Percentiles rank a stretch among this genome's conserved stretches.
Evolutionary conservation across 2,888 invertebrate genomes (phyloP).

Genomic region (Melangyna quadrimaculata): DNA sequence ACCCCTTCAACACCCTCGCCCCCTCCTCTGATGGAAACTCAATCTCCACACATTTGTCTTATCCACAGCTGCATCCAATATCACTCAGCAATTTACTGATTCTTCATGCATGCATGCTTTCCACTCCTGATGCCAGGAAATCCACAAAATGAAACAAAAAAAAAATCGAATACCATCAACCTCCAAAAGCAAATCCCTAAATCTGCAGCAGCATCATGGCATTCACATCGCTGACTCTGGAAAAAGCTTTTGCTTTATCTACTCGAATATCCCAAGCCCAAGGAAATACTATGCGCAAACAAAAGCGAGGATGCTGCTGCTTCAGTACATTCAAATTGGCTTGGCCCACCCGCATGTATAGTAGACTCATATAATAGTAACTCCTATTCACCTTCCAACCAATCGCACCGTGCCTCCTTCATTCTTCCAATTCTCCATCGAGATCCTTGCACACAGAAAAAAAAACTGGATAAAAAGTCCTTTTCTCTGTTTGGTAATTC

Average conservation of each 20-base stretch:
- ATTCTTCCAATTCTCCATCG: not conserved
- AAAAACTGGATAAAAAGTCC: slow-evolving; percentile 66
- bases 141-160: not conserved
- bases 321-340: slow-evolving; percentile 59
- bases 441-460: not conserved
- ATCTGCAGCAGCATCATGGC: slow-evolving; percentile 66
- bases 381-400: not conserved
- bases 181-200: slow-evolving; percentile 54
- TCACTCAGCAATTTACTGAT: slow-evolving; percentile 68
- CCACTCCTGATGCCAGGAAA: slow-evolving; percentile 21
- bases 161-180: slow-evolving; percentile 8
- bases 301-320: slow-evolving; percentile 37
- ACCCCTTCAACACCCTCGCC: not conserved
- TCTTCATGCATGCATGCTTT: slow-evolving; percentile 66
- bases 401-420: not conserved
- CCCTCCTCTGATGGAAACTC: not conserved
- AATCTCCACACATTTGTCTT: not conserved
- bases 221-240: slow-evolving; percentile 61
- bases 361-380: not conserved
- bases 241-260: slow-evolving; percentile 61
- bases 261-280: slow-evolving; percentile 22
- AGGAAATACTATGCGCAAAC: slow-evolving; percentile 45
- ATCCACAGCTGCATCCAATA: slow-evolving; percentile 59
- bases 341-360: slow-evolving; percentile 12
- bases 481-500: slow-evolving; percentile 73